A percentile compares a stretch with the other conserved stretches of the same genome.
Conservation (phyloP, 2,113 vertebrate genomes). For the Ochotona curzoniae region DNA sequence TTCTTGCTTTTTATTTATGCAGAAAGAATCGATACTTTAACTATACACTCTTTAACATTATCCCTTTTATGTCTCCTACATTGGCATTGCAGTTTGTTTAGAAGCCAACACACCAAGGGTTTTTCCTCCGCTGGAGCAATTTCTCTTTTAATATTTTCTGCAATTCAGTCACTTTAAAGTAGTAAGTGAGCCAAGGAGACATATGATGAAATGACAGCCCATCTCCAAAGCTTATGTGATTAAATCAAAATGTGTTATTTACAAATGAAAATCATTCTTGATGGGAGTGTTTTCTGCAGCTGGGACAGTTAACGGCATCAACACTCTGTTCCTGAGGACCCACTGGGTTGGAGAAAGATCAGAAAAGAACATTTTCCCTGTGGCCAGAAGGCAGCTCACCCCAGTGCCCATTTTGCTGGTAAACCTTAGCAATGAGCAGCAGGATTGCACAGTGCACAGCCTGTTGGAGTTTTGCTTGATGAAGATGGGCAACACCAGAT, state of each 20-base stretch:
- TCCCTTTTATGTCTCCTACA: too few species aligned
- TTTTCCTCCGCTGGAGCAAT: slow-evolving; percentile 81
- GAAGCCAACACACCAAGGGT: too few species aligned
- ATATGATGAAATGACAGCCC: slow-evolving; percentile 87
- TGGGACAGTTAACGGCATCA: slow-evolving; percentile 72
- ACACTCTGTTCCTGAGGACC: slow-evolving; percentile 23
- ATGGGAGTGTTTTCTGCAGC: slow-evolving; percentile 77
- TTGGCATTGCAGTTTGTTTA: too few species aligned
- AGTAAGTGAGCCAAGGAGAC: slow-evolving; percentile 81
- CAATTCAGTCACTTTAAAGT: slow-evolving; percentile 85
- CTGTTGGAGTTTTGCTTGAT: background rate
- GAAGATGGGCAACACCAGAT: background rate
- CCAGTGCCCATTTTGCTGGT: background rate
- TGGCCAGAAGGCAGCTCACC: background rate
- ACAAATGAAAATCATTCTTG: slow-evolving; percentile 77
- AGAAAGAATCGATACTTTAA: too few species aligned
- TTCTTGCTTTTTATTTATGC: too few species aligned
- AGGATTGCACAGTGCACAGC: too few species aligned
- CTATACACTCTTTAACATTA: too few species aligned
- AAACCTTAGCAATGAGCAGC: too few species aligned
- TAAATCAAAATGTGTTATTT: slow-evolving; percentile 84
- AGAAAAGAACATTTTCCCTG: background rate
- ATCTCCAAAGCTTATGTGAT: slow-evolving; percentile 83
- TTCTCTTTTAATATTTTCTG: slow-evolving; percentile 84
- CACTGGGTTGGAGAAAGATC: background rate